phyloP scores from a whole-genome alignment of 1,140 invertebrate species.

The Diuraphis noxia region DNA sequence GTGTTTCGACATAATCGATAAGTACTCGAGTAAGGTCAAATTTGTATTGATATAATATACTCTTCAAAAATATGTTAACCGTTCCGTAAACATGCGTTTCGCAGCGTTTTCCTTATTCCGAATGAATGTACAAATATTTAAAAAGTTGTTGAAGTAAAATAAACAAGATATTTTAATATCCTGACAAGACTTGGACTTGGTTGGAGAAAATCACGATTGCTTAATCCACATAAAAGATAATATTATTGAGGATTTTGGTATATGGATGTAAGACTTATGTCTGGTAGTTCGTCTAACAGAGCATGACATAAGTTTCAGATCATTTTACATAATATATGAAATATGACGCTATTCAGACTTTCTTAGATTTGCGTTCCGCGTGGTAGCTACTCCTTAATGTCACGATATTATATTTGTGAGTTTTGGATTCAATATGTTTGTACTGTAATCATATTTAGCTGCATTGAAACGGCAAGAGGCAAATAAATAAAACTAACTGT shows the following conservation, averaged over 20 bases:
- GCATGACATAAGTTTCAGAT: background rate
- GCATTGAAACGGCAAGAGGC: background rate
- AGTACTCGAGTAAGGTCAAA: constrained; percentile 10
- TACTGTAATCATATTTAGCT: background rate
- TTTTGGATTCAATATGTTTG: background rate
- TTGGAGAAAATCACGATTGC: background rate
- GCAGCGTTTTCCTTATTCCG: background rate
- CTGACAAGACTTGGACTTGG: background rate
- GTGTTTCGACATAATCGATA: constrained; percentile 26
- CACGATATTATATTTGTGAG: background rate
- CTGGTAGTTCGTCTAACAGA: background rate
- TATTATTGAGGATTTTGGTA: background rate
- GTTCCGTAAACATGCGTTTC: background rate
- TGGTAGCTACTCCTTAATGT: background rate
- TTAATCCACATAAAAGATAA: background rate
- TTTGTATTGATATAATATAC: constrained; percentile 33
- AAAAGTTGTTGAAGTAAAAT: constrained; percentile 18
- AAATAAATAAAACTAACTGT: background rate
- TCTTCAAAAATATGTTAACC: constrained; percentile 16
- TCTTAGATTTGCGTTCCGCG: background rate
- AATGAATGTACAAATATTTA: background rate
- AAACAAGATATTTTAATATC: background rate
- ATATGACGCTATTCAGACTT: background rate
- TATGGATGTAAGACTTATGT: background rate
- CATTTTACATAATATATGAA: background rate